Conservation (phyloP, 2,113 vertebrate genomes). For the Tachysurus fulvidraco region DNA sequence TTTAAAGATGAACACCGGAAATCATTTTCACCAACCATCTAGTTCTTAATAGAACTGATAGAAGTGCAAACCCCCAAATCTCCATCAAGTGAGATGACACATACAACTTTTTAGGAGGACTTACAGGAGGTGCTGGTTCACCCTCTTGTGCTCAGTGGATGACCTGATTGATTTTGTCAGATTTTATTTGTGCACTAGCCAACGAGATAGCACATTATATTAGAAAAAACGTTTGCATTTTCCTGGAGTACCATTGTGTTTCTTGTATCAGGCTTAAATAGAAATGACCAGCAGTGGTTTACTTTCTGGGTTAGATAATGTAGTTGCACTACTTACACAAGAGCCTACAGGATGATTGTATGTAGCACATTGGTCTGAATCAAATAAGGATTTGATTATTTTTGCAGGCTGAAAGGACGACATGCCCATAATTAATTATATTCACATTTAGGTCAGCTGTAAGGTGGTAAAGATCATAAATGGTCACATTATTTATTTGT, state of each 20-base stretch:
- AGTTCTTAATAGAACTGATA: neutral
- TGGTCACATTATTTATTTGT: neutral
- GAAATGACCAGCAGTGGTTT: neutral
- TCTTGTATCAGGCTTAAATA: neutral
- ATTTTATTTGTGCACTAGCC: neutral
- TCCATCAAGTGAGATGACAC: neutral
- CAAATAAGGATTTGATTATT: neutral
- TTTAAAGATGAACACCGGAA: neutral
- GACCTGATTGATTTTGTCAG: neutral
- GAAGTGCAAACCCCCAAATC: no score
- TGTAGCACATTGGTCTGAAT: neutral
- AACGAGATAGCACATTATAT: neutral
- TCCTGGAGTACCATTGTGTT: neutral
- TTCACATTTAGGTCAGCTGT: neutral
- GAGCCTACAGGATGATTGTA: neutral
- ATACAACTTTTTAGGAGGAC: neutral
- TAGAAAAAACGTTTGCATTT: neutral
- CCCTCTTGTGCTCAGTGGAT: no score
- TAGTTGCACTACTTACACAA: neutral
- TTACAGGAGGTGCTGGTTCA: neutral
- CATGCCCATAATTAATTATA: neutral
- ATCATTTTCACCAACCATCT: neutral
- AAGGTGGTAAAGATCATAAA: neutral
- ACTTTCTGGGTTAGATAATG: neutral
- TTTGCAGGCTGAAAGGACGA: neutral